Percentiles rank a stretch among this genome's conserved stretches.
These are phyloP conservation scores for Adrianichthys oophorus DNA, from an alignment of 2,797 vertebrate genomes.

Conservation along the genomic window DNA sequence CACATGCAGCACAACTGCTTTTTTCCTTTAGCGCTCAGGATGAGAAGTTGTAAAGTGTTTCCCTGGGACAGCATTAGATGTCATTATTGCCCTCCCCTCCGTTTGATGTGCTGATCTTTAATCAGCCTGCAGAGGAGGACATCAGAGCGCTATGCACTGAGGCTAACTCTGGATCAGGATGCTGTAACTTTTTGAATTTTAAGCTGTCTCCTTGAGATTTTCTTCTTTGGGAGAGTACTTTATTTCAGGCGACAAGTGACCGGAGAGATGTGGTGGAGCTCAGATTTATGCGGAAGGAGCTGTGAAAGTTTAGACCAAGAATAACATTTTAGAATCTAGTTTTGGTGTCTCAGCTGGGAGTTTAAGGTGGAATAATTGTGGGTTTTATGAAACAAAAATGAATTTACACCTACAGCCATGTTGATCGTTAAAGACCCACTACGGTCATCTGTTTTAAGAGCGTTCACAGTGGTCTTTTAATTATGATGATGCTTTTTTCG, in stretches of 20 bases:
- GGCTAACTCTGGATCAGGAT: slow-evolving; percentile 61
- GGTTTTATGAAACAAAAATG: too few relatives aligned
- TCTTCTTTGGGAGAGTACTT: slow-evolving; percentile 36
- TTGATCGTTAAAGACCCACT: too few relatives aligned
- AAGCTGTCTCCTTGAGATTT: slow-evolving; percentile 56
- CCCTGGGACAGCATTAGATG: slow-evolving; percentile 51
- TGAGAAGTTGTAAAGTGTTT: slow-evolving; percentile 53
- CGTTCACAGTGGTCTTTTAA: too few relatives aligned
- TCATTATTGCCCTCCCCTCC: slow-evolving; percentile 38
- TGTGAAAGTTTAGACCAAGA: slow-evolving; percentile 33
- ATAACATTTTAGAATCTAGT: slow-evolving; percentile 8
- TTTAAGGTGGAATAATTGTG: neutral
- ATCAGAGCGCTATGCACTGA: slow-evolving; percentile 45
- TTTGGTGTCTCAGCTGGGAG: neutral
- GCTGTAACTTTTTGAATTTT: slow-evolving; percentile 62
- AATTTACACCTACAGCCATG: too few relatives aligned
- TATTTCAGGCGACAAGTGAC: slow-evolving; percentile 63
- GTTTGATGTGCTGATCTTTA: slow-evolving; percentile 68
- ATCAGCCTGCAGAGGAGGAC: slow-evolving; percentile 41
- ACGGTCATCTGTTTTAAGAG: too few relatives aligned
- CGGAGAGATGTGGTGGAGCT: slow-evolving; percentile 32
- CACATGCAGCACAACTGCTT: slow-evolving; percentile 53
- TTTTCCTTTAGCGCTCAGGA: slow-evolving; percentile 22
- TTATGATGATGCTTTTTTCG: too few relatives aligned
- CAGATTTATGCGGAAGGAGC: slow-evolving; percentile 19